Percentiles rank a stretch among this genome's conserved stretches.
Evolutionary conservation across 2,888 invertebrate genomes (phyloP).

Genomic region (Dexiosoma caninum): DNA sequence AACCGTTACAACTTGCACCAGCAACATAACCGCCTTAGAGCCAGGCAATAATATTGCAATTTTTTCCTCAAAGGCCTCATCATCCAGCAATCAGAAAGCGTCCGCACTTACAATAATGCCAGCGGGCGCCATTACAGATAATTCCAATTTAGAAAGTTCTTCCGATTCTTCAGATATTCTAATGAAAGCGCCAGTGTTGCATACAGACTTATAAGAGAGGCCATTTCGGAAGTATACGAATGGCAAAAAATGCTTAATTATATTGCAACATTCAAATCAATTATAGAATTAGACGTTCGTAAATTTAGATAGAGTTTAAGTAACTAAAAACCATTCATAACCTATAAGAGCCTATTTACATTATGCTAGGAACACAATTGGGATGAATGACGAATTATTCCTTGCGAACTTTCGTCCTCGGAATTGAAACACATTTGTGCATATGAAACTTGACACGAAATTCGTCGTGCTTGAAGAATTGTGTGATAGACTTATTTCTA

Average conservation of each 20-base stretch:
- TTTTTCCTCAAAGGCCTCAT: conserved; percentile 62
- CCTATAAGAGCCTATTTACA: no score
- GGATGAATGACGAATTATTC: no score
- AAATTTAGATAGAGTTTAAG: conserved; percentile 17
- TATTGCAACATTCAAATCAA: conserved; percentile 23
- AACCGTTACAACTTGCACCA: conserved; percentile 65
- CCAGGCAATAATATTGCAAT: conserved; percentile 30
- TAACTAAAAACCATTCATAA: conserved; percentile 37
- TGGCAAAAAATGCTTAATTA: conserved; percentile 16
- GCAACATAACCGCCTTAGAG: conserved; percentile 63
- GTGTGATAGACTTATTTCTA: no score
- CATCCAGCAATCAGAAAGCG: conserved; percentile 15
- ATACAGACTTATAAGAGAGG: conserved; percentile 74
- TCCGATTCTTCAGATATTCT: conserved; percentile 25
- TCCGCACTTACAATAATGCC: conserved; percentile 60
- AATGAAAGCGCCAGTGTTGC: conserved; percentile 71
- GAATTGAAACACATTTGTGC: no score
- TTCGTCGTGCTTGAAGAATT: no score
- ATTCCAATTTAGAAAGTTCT: conserved; percentile 65
- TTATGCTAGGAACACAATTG: no score
- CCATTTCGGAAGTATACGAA: not conserved
- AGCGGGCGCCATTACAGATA: conserved; percentile 13
- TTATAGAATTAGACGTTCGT: conserved; percentile 20
- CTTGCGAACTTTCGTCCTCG: no score
- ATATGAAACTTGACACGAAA: no score